Base-by-base conservation (phyloP, 1,140 invertebrate species). In the Lepidotrigona ventralis region DNA sequence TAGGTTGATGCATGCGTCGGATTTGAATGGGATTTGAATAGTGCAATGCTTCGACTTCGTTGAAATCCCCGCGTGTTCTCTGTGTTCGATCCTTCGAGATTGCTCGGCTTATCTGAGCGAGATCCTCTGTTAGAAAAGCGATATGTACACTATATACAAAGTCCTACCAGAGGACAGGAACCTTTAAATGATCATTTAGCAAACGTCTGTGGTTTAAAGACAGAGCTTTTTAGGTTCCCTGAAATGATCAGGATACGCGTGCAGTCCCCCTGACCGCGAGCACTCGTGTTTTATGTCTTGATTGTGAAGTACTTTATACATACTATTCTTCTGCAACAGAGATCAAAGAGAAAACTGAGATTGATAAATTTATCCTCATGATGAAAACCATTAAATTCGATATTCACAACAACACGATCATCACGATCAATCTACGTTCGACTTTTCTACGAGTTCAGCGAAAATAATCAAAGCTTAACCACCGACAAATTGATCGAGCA, bases 141-240 rank as follows among this genome's bases (percentile, higher is more conserved):
- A 81, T 93, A 93, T 93, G 74, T 93, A 93, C 92, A 94, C 86
- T 93, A 94, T 93, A 83, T 94, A 93, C 93, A 94, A 84, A 79
- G 77, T 84, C 87, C 85, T 91, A 87, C 85, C 83, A 84, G 85
- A 86, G 87, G 85, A 92, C 89, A 88, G 81, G 81, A 88, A 88
- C 81, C 58, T 89, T 90, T 78, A 87, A 63, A 71, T 79, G 66
- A 76, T 85, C 88, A 86, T 91, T 60, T 71, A 89, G 80, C 17
- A 23, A 19, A 66, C 33, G 29, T 64, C 26, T 82, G 12, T 60
- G 33, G 70, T 81, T 91, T 89, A 91, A 19, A 89, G 84, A 54
- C 85, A 78, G 54, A 79, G n/a, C 53, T 82, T 75, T 79, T 86
- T 80, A 72, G 88, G 76, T 92, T 94, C 93, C 91, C 92, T 93